phyloP scores from a whole-genome alignment of 2,888 invertebrate species.

The Quadriops clusia region DNA sequence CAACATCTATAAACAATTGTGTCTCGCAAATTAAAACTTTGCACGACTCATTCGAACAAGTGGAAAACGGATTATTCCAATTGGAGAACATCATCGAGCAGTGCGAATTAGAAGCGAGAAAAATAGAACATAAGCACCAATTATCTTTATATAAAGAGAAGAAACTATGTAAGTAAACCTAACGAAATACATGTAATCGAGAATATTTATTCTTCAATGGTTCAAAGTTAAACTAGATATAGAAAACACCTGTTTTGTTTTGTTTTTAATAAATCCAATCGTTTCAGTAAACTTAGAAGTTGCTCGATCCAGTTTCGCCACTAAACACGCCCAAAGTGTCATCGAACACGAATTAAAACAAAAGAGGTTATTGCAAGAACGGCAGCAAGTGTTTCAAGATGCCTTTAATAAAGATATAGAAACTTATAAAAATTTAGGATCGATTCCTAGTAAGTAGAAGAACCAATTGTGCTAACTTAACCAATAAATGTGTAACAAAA shows the following conservation, averaged over 20 bases:
- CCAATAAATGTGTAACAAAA: constrained; percentile 3
- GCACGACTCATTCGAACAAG: constrained; percentile 46
- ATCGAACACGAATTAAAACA: constrained; percentile 44
- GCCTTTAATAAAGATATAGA: constrained; percentile 57
- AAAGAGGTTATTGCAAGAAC: constrained; percentile 45
- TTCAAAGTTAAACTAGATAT: too few relatives aligned
- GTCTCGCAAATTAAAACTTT: constrained; percentile 42
- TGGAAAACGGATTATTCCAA: constrained; percentile 51
- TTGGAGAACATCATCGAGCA: constrained; percentile 59
- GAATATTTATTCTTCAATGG: not conserved
- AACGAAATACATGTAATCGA: not conserved
- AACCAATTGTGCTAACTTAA: not conserved
- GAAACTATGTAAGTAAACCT: constrained; percentile 47
- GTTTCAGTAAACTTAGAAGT: constrained; percentile 32
- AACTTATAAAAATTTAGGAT: constrained; percentile 49
- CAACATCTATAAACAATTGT: constrained; percentile 39
- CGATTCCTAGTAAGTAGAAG: constrained; percentile 42
- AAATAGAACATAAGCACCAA: constrained; percentile 59
- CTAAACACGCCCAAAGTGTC: constrained; percentile 46
- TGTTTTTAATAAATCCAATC: not conserved
- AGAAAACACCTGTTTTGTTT: too few relatives aligned
- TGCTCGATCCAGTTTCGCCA: constrained; percentile 41
- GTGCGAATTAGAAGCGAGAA: constrained; percentile 56
- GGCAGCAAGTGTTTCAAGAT: constrained; percentile 57
- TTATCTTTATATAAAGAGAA: constrained; percentile 58